Percentiles rank a stretch among this genome's conserved stretches.
Evolutionary conservation across 2,113 vertebrate genomes (phyloP).

Genomic region (Gopherus evgoodei): DNA sequence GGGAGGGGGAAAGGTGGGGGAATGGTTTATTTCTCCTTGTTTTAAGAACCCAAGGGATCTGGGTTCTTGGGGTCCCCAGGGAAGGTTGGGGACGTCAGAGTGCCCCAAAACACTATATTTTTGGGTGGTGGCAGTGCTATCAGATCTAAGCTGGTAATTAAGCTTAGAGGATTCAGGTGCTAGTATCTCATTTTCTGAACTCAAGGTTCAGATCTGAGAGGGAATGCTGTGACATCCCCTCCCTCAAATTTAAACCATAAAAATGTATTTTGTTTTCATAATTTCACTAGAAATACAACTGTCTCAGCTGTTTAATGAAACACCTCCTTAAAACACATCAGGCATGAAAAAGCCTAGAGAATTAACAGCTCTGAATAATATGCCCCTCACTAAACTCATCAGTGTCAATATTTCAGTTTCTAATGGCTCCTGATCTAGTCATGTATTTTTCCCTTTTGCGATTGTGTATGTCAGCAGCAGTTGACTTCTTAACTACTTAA

Average conservation of each 20-base stretch:
- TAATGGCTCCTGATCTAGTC: background rate
- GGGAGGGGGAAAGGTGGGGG: too few relatives aligned
- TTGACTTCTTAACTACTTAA: background rate
- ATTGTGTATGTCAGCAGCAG: background rate
- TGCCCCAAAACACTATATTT: too few relatives aligned
- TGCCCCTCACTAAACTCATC: background rate
- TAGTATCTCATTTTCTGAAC: too few relatives aligned
- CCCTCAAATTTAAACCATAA: background rate
- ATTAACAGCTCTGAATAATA: background rate
- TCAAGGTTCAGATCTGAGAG: too few relatives aligned
- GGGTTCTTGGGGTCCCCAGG: too few relatives aligned
- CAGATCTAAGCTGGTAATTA: too few relatives aligned
- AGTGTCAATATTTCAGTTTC: slow-evolving; percentile 4
- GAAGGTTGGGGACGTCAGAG: too few relatives aligned
- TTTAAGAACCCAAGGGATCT: too few relatives aligned
- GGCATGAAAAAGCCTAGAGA: background rate
- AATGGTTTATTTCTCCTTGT: too few relatives aligned
- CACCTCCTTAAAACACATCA: background rate
- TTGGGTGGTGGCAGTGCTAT: too few relatives aligned
- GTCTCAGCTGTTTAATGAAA: background rate
- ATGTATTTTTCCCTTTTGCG: background rate
- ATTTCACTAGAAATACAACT: background rate
- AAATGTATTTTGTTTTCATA: background rate
- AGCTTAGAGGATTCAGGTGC: too few relatives aligned
- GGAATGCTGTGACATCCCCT: too few relatives aligned